phyloP scores from a whole-genome alignment of 2,888 invertebrate species.

The Lasioglossum calceatum region DNA sequence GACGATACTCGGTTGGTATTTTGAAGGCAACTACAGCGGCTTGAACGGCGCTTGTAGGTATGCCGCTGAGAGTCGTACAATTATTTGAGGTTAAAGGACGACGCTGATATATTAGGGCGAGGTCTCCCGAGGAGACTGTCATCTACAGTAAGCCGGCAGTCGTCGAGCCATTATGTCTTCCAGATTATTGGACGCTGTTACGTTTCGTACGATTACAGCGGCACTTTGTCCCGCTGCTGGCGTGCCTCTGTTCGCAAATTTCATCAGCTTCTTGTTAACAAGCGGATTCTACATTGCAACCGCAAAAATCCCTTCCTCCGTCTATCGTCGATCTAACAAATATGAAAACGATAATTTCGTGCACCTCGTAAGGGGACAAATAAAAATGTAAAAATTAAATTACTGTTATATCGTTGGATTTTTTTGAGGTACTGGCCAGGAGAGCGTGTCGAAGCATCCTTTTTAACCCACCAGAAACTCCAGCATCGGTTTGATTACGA shows the following conservation, averaged over 20 bases:
- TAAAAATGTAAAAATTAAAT: too few species aligned
- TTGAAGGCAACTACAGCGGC: slow-evolving; percentile 43
- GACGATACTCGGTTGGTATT: slow-evolving; percentile 57
- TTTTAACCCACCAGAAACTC: too few species aligned
- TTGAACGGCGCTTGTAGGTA: slow-evolving; percentile 41
- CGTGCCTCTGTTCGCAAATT: slow-evolving; percentile 1
- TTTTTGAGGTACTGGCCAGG: too few species aligned
- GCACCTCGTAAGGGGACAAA: too few species aligned
- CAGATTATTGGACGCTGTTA: slow-evolving; percentile 54
- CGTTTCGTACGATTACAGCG: slow-evolving; percentile 45
- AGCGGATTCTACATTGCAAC: background rate
- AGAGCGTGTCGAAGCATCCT: too few species aligned
- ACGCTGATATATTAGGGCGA: slow-evolving; percentile 71
- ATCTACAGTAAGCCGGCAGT: slow-evolving; percentile 62
- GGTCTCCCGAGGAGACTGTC: slow-evolving; percentile 69
- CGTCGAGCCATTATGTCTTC: slow-evolving; percentile 56
- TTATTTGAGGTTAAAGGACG: slow-evolving; percentile 75
- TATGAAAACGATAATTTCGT: too few species aligned
- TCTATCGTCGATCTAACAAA: background rate
- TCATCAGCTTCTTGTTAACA: slow-evolving; percentile 2
- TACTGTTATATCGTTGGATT: too few species aligned
- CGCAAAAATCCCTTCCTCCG: background rate
- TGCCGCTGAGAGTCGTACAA: slow-evolving; percentile 68
- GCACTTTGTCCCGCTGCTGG: slow-evolving; percentile 6
- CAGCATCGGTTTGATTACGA: background rate